Evolutionary conservation across 2,797 vertebrate species (phyloP), one percentile per base, ranked within the genome.

Genomic region (Lateolabrax maculatus): DNA sequence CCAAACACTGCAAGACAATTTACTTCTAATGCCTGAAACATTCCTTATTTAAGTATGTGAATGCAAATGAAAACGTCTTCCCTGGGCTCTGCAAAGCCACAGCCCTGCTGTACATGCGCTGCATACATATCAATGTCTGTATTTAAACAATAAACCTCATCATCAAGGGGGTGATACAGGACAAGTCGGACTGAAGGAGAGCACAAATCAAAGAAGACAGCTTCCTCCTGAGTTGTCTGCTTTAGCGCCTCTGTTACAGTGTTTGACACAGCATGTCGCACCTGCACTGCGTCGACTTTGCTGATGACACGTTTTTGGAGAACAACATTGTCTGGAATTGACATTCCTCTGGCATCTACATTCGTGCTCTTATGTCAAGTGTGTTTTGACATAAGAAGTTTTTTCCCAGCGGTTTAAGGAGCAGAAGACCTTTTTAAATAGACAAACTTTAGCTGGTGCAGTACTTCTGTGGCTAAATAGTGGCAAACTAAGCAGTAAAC

Each of bases 161-260:
- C 57, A 64, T 80, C 71, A 23, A 69, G 79, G 36, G 69, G 34
- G 23, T 25, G 48, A 79, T 79, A 61, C 25, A 67, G 75, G 81
- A 84, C 70, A 69, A 83, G 75, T 81, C 73, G 60, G 76, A 67
- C 56, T 62, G 57, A 75, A 73, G 71, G 43, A 79, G 77, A 62
- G 69, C 70, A 73, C 79, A 86, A 85, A 87, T 89, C 85, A 81
- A 81, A 83, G 75, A 71, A 49, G 83, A 84, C 72, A 19, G 61
- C 75, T 49, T 84, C 76, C 63, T 75, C 71, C 55, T 67, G 80
- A 6, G n/a, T 65, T 6, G 41, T 60, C 73, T 83, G 74, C 69
- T 83, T 74, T 74, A 46, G 70, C 56, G 29, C 69, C 71, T 87
- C 73, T 66, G 79, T 75, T 79, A 46, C 72, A 71, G 48, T 63